Conservation (phyloP, 2,113 vertebrate genomes). For the Zosterops japonicus region DNA sequence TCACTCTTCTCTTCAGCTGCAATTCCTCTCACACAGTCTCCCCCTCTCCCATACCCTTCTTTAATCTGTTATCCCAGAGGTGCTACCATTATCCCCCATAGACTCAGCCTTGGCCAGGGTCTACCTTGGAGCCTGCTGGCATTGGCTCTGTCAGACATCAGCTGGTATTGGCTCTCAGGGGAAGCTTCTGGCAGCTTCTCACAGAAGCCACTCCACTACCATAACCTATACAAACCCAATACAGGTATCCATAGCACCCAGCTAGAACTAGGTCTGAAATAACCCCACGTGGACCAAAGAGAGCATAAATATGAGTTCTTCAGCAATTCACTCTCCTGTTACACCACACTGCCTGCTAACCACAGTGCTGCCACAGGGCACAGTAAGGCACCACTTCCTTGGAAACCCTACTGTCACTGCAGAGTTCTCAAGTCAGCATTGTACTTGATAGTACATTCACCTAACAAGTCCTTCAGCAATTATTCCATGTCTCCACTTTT, state of each 20-base stretch:
- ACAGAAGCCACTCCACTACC: background rate
- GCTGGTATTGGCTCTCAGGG: background rate
- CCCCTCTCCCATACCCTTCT: background rate
- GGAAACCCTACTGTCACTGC: background rate
- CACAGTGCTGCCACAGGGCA: background rate
- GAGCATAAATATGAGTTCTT: background rate
- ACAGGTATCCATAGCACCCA: background rate
- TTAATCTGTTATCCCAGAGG: background rate
- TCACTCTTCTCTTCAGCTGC: background rate
- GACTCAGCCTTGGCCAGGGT: background rate
- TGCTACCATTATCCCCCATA: rapidly evolving
- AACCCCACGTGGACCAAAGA: rapidly evolving
- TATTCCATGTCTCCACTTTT: background rate
- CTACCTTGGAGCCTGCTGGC: background rate
- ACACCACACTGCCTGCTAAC: background rate
- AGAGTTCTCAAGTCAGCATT: background rate
- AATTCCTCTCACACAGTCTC: background rate
- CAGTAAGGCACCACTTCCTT: background rate
- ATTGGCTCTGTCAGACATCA: background rate
- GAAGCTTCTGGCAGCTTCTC: background rate
- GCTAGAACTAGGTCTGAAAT: background rate
- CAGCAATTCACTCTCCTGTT: background rate
- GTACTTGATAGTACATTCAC: background rate
- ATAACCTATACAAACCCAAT: background rate
- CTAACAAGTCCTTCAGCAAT: background rate